These are phyloP conservation scores for Ammodytes marinus DNA, from an alignment of 2,113 vertebrate genomes.

Conservation along the genomic window DNA sequence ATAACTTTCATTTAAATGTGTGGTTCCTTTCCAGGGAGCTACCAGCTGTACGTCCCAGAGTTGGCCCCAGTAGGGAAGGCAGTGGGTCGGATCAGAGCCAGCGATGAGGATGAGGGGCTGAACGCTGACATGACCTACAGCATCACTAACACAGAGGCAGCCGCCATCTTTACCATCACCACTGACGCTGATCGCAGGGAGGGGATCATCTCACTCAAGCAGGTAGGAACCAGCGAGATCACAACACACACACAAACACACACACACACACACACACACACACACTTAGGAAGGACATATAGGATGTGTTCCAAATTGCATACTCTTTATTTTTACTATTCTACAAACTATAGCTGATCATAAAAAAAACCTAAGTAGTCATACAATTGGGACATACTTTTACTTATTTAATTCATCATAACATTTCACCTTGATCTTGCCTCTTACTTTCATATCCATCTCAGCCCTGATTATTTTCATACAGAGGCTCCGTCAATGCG, in stretches of 20 bases:
- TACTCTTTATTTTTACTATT: too few relatives aligned
- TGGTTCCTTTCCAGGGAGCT: conserved; percentile 86
- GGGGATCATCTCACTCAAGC: conserved; percentile 91
- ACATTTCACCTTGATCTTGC: too few relatives aligned
- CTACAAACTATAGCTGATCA: too few relatives aligned
- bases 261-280: too few relatives aligned
- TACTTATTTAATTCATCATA: too few relatives aligned
- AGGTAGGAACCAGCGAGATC: conserved; percentile 81
- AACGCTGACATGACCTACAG: conserved; percentile 95
- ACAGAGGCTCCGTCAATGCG: too few relatives aligned
- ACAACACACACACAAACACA: not conserved
- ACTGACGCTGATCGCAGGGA: conserved; percentile 91
- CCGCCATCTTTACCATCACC: conserved; percentile 90
- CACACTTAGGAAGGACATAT: too few relatives aligned
- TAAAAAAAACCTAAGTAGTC: too few relatives aligned
- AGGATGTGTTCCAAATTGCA: too few relatives aligned
- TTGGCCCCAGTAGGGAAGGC: conserved; percentile 92
- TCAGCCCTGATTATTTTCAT: too few relatives aligned
- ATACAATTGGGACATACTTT: too few relatives aligned
- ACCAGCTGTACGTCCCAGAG: conserved; percentile 95
- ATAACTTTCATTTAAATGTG: not conserved
- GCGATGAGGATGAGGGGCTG: conserved; percentile 90
- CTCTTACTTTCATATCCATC: too few relatives aligned
- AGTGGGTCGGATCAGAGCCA: conserved; percentile 94
- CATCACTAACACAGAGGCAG: conserved; percentile 91